Evolutionary conservation across 2,113 vertebrate genomes (phyloP).

Genomic region (western clawed frog (Xenopus tropicalis)): DNA sequence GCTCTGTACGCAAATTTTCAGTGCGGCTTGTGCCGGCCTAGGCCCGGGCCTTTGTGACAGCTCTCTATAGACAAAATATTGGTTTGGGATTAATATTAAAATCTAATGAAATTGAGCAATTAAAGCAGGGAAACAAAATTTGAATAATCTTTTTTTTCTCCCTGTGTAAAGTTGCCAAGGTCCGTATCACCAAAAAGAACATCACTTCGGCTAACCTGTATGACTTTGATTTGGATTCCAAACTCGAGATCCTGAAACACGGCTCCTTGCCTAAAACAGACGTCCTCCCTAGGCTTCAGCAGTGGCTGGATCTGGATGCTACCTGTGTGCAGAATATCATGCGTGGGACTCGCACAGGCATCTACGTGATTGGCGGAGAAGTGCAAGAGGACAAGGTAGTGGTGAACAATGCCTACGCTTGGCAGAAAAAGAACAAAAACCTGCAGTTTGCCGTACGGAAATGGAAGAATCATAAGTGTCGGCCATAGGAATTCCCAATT

Average conservation of each 20-base stretch:
- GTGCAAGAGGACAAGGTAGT: constrained; percentile 67
- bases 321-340: constrained; percentile 78
- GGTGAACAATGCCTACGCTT: constrained; percentile 73
- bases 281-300: constrained; percentile 62
- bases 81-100: no score
- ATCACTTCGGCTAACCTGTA: constrained; percentile 60
- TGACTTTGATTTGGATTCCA: constrained; percentile 67
- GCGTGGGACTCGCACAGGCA: constrained; percentile 58
- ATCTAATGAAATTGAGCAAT: no score
- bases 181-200: constrained; percentile 68
- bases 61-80: no score
- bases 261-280: constrained; percentile 67
- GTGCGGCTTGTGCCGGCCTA: no score
- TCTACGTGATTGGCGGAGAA: constrained; percentile 68
- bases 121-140: no score
- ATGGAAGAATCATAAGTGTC: constrained; percentile 74
- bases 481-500: constrained; percentile 46
- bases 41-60: no score
- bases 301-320: constrained; percentile 76
- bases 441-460: constrained; percentile 66
- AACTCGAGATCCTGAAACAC: constrained; percentile 72
- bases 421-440: constrained; percentile 71
- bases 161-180: constrained; percentile 67
- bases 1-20: no score
- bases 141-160: constrained; percentile 11